A percentile compares a stretch with the other conserved stretches of the same genome.
phyloP scores from a whole-genome alignment of 2,797 vertebrate species.

The Microctenopoma steveboyesi region DNA sequence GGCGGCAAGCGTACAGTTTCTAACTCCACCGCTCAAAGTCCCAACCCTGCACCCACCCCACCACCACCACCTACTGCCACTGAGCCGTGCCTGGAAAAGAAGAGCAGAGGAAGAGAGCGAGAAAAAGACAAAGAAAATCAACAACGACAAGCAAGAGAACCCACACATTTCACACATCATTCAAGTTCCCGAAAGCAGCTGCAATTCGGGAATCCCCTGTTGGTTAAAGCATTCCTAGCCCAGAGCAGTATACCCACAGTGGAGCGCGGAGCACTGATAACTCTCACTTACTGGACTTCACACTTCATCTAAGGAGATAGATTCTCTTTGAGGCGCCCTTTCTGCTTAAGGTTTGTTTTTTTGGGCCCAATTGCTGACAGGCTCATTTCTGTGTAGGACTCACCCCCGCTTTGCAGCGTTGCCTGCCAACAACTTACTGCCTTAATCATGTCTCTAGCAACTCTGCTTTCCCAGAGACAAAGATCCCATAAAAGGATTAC shows the following conservation, averaged over 20 bases:
- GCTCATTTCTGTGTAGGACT: slow-evolving; percentile 58
- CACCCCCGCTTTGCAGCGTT: slow-evolving; percentile 37
- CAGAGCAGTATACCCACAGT: slow-evolving; percentile 53
- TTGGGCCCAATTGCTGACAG: slow-evolving; percentile 70
- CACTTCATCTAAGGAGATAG: slow-evolving; percentile 59
- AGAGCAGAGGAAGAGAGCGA: slow-evolving; percentile 37
- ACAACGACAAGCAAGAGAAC: slow-evolving; percentile 69
- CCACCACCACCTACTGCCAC: slow-evolving; percentile 30
- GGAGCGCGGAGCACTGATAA: slow-evolving; percentile 62
- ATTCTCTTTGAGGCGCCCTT: slow-evolving; percentile 55
- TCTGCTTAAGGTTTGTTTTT: slow-evolving; percentile 71
- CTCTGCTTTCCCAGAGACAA: slow-evolving; percentile 44
- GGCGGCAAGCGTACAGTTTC: slow-evolving; percentile 57
- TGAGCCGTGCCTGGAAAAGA: slow-evolving; percentile 68
- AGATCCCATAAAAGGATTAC: slow-evolving; percentile 78
- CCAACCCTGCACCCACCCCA: not conserved
- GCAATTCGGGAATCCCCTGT: slow-evolving; percentile 76
- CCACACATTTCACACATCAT: slow-evolving; percentile 81
- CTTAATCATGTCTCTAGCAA: slow-evolving; percentile 68
- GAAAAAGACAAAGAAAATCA: slow-evolving; percentile 54
- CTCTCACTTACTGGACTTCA: slow-evolving; percentile 47
- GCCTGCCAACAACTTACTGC: slow-evolving; percentile 61
- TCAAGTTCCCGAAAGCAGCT: slow-evolving; percentile 78
- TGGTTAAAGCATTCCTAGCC: slow-evolving; percentile 67
- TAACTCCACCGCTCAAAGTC: slow-evolving; percentile 59